These are phyloP conservation scores for Acleris sparsana DNA, from an alignment of 2,888 invertebrate genomes.

Conservation along the genomic window DNA sequence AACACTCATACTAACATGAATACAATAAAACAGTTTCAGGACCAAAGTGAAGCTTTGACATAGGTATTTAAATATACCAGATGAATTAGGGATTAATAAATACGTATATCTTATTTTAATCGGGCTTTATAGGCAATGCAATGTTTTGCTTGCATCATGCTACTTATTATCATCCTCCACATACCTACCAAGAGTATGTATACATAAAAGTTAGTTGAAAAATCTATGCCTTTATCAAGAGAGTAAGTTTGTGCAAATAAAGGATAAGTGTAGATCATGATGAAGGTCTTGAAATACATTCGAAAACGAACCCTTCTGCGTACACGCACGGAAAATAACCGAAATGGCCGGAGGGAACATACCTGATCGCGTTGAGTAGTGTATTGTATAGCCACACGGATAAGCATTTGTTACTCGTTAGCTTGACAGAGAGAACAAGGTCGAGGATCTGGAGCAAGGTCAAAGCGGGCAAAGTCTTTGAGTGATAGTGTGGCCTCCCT, in stretches of 20 bases:
- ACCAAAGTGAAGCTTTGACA: no score
- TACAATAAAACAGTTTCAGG: no score
- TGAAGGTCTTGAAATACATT: no score
- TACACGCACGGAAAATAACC: neutral
- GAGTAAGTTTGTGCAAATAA: no score
- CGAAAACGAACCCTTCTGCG: no score
- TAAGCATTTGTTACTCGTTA: slow-evolving; percentile 63
- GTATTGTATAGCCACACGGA: slow-evolving; percentile 45
- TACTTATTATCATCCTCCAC: neutral
- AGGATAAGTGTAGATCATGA: no score
- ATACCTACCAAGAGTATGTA: no score
- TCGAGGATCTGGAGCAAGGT: slow-evolving; percentile 76
- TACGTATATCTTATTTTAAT: no score
- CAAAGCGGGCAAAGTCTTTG: slow-evolving; percentile 65
- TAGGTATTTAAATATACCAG: no score
- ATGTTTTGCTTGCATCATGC: slow-evolving; percentile 23
- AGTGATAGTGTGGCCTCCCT: slow-evolving; percentile 81
- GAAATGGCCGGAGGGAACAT: neutral
- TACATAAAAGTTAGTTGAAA: neutral
- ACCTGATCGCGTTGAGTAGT: slow-evolving; percentile 10
- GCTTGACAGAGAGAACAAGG: slow-evolving; percentile 69
- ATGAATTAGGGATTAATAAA: no score
- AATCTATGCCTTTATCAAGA: neutral
- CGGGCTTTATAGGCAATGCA: neutral
- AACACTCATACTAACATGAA: no score